Evolutionary conservation across 2,113 vertebrate species (phyloP).

Genomic region (Otus sunia): DNA sequence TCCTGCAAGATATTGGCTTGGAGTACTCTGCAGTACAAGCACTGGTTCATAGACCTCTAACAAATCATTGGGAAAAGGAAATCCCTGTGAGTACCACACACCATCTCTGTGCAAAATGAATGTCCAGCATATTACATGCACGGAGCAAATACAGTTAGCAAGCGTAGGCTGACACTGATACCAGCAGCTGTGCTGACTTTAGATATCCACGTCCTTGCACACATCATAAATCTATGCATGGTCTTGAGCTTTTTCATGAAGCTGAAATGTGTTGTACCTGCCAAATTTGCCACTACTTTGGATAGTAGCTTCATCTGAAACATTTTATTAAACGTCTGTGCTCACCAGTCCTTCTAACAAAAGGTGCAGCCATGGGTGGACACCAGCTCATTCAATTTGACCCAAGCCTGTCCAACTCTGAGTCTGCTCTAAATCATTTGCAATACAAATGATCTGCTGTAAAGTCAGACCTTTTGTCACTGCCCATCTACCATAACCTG

Average conservation of each 20-base stretch:
- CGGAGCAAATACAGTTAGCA: background rate
- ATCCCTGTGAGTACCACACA: background rate
- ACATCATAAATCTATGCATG: background rate
- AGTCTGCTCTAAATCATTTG: conserved; percentile 27
- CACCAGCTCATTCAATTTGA: background rate
- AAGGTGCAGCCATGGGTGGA: conserved; percentile 44
- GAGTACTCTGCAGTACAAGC: background rate
- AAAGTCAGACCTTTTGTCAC: conserved; percentile 37
- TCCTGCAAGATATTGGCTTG: background rate
- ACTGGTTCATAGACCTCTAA: background rate
- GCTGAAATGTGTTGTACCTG: background rate
- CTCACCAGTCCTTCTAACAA: background rate
- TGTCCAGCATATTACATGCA: background rate
- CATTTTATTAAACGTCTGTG: background rate
- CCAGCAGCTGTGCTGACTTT: background rate
- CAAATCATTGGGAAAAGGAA: background rate
- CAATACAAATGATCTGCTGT: conserved; percentile 5
- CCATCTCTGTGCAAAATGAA: background rate
- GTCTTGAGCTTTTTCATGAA: background rate
- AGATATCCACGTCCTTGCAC: background rate
- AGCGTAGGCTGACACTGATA: background rate
- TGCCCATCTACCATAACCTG: conserved; percentile 33
- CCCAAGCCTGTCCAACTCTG: background rate
- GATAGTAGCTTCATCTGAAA: background rate
- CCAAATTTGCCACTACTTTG: background rate